A percentile compares a stretch with the other conserved stretches of the same genome.
phyloP scores from a whole-genome alignment of 2,888 invertebrate genomes.

The Electrophaes corylata region DNA sequence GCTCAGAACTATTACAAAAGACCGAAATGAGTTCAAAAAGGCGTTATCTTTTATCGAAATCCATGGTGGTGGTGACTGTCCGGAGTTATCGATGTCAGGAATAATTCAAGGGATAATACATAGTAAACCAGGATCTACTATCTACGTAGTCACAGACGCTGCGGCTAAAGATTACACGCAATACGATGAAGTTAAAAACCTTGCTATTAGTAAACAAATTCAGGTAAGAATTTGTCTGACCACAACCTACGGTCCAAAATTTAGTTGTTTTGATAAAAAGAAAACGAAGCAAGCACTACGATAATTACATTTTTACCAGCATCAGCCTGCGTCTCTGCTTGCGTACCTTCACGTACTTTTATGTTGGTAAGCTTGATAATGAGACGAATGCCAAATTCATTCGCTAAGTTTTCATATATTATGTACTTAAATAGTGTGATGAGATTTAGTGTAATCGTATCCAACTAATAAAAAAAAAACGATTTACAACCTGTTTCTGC shows the following conservation, averaged over 20 bases:
- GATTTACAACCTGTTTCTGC: too few relatives aligned
- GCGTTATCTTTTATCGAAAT: conserved; percentile 44
- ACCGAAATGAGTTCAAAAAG: conserved; percentile 47
- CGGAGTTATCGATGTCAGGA: conserved; percentile 61
- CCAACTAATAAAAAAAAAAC: too few relatives aligned
- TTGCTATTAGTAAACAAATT: conserved; percentile 53
- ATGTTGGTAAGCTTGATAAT: too few relatives aligned
- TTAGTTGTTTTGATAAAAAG: conserved; percentile 2
- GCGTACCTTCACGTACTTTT: too few relatives aligned
- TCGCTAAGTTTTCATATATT: too few relatives aligned
- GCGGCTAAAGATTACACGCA: conserved; percentile 52
- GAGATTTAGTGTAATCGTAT: too few relatives aligned
- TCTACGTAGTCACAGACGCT: conserved; percentile 72
- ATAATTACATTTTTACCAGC: too few relatives aligned
- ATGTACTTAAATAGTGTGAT: too few relatives aligned
- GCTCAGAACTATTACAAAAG: conserved; percentile 46
- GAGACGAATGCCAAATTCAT: too few relatives aligned
- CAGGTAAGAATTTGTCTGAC: conserved; percentile 52
- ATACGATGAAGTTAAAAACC: conserved; percentile 48
- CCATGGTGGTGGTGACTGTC: conserved; percentile 55
- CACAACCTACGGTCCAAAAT: background rate
- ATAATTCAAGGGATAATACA: conserved; percentile 54
- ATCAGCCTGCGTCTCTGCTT: too few relatives aligned
- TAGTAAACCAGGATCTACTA: conserved; percentile 55
- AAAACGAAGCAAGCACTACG: background rate